Base-by-base conservation (phyloP, 2,113 vertebrate species). In the Oplegnathus fasciatus region DNA sequence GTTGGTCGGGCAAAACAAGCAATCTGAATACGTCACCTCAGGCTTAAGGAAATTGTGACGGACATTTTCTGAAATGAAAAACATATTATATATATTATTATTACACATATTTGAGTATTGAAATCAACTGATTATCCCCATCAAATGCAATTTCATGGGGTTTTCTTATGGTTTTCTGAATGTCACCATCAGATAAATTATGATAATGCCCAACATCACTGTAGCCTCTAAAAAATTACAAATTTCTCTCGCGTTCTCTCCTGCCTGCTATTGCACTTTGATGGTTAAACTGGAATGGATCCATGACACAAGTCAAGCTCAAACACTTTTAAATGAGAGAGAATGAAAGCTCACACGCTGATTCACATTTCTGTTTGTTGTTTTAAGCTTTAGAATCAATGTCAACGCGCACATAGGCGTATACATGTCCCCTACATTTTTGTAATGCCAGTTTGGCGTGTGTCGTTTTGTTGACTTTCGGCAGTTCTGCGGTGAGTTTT, bases 401-500 rank as follows among this genome's bases (percentile, higher is more conserved):
- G 22, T 65, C 50, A 65, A 7, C 30, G 2, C 11, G 37, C 57
- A 11, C 30, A 62, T 24, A 20, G 2, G 13, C 24, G n/a, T 34
- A 18, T 42, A 20, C 18, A n/a, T 64, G 24, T 5, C 48, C 8
- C 10, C 28, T 28, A 34, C 44, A 22, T 34, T 67, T 57, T 68
- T 78, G 42, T 11, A 42, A 68, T 26, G 26, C 42, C 42, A 40
- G 37, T 84, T 75, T 54, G 62, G 44, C 4, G 7, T 75, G 69
- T 80, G 78, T 66, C 44, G 79, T 86, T 88, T 84, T 88, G 70
- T 85, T 88, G 80, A 75, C 91, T 86, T 58, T 60, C 78, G 44
- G n/a, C 68, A 72, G 67, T 68, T 74, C 66, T 77, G 64, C 64
- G 2, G 37, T 57, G 82, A 78, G 54, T 90, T 88, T 83, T 88